Evolutionary conservation across 2,797 vertebrate genomes (phyloP), one percentile per base, ranked within the genome.

Genomic region (Pithecia hirsuta): DNA sequence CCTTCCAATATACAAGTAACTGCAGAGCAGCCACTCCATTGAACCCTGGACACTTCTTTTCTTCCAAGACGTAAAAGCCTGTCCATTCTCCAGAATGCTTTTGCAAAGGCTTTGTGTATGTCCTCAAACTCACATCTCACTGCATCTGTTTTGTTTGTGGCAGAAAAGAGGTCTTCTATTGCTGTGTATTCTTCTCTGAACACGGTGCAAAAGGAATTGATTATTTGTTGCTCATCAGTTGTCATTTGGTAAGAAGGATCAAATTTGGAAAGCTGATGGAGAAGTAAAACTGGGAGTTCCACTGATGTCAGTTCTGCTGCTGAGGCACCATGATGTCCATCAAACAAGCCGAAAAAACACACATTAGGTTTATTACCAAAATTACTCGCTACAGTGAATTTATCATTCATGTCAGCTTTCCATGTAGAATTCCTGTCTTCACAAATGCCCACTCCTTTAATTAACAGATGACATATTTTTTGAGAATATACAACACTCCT

Each of bases 61-160:
- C 98, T 98, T 90, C 98, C 98, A 6, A 98, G 97, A 9, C 93
- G 57, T 89, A 99, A 96, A 91, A 99, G 97, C 75, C 97, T 98
- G 2, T 99, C 98, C 98, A 98, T 99, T 96, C 98, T 98, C 97
- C 98, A 98, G 28, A 99, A 99, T 2, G 98, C 97, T 64, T 98
- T 98, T 7, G 97, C 98, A 24, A 98, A 98, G 0, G 96, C 98
- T 96, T 92, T 97, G 91, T 98, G 98, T 92, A 98, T 97, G 74
- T 95, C 82, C 95, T 98, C 67, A 0, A 97, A 96, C 24, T 90
- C 33, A 10, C 9, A 19, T 41, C 13, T 67, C 79, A 9, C 5
- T 13, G 4, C 5, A 88, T 70, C 94, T 1, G 0, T 48, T 96
- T 33, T 75, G 67, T 57, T 5, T 33, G 50, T 85, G 10, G 85